Base-by-base conservation (phyloP, 1,140 invertebrate species). In the Drosophila seguyi region DNA sequence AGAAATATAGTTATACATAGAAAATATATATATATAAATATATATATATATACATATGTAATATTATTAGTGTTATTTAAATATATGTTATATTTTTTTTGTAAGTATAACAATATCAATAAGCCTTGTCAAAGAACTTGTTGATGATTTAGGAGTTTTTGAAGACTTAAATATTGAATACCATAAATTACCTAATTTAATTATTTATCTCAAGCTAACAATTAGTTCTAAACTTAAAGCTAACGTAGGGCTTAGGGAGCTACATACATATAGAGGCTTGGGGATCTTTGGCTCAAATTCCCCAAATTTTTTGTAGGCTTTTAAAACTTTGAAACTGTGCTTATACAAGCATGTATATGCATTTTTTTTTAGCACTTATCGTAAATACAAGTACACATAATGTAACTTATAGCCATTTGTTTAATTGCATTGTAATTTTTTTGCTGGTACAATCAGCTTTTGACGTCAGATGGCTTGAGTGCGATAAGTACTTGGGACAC, bases 381-480 rank as follows among this genome's bases (percentile, higher is more conserved):
- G 31, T 53, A 36, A 20, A 52, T 34, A 52, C 25, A 53, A 22
- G 50, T 53, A 53, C 20, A 38, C 31, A 31, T 58, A 31, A 58
- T 29, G 52, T 13, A 59, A 63, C 14, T 41, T 20, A 13, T 59
- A 41, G 31, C 18, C 20, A 59, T 59, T 59, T 63, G 16, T 27
- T 31, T 42, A 42, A 25, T 61, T 61, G 20, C 61, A 25, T 61
- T 29, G 61, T 39, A 65, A 65, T 65, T 65, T 65, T 65, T 65
- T 22, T 34, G 61, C 14, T 60, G 22, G 36, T 25, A 34, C 61
- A 63, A 63, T 60, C 61, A 60, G 56, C 48, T 25, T 42, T 44
- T 63, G 61, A 63, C 61, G 61, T 61, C 57, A 29, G 38, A 39
- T 25, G 61, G 56, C 20, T 39, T 22, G 31, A 34, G 27, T 20